Evolutionary conservation across 2,888 invertebrate genomes (phyloP).

Genomic region (Xestia rhomboidea): DNA sequence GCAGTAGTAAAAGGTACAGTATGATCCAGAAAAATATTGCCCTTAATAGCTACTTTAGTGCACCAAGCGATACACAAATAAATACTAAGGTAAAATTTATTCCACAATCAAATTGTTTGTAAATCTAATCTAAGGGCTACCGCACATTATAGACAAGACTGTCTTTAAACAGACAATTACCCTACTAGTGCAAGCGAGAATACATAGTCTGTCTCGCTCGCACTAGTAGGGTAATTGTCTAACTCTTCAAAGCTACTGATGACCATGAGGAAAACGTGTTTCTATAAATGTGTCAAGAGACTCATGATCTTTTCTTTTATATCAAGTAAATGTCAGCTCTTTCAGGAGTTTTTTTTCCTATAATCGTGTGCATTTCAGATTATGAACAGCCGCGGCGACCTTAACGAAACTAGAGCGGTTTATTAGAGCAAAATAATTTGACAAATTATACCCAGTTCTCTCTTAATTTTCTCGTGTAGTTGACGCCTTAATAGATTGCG

Average conservation of each 20-base stretch:
- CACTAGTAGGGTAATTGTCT: too few relatives aligned
- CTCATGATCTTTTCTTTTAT: slow-evolving; percentile 38
- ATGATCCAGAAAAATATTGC: not conserved
- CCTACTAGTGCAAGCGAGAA: too few relatives aligned
- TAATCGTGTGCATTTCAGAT: slow-evolving; percentile 45
- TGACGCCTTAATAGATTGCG: slow-evolving; percentile 48
- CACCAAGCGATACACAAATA: not conserved
- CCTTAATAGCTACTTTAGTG: not conserved
- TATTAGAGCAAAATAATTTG: slow-evolving; percentile 64
- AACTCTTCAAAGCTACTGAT: slow-evolving; percentile 37
- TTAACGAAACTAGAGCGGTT: slow-evolving; percentile 60
- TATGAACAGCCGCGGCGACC: slow-evolving; percentile 56
- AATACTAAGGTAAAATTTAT: not conserved
- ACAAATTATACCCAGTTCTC: slow-evolving; percentile 46
- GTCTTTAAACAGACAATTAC: too few relatives aligned
- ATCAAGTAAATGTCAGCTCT: slow-evolving; percentile 30
- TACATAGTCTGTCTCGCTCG: too few relatives aligned
- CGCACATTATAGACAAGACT: too few relatives aligned
- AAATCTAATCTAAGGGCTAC: slow-evolving; percentile 27
- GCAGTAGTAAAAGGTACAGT: not conserved
- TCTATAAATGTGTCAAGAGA: slow-evolving; percentile 46
- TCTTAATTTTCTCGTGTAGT: slow-evolving; percentile 52
- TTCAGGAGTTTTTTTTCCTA: slow-evolving; percentile 21
- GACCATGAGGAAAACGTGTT: slow-evolving; percentile 32
- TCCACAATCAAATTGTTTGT: slow-evolving; percentile 28